Evolutionary conservation across 2,113 vertebrate species (phyloP), one percentile per base, ranked within the genome.

Genomic region (Spizaetus ornatus): DNA sequence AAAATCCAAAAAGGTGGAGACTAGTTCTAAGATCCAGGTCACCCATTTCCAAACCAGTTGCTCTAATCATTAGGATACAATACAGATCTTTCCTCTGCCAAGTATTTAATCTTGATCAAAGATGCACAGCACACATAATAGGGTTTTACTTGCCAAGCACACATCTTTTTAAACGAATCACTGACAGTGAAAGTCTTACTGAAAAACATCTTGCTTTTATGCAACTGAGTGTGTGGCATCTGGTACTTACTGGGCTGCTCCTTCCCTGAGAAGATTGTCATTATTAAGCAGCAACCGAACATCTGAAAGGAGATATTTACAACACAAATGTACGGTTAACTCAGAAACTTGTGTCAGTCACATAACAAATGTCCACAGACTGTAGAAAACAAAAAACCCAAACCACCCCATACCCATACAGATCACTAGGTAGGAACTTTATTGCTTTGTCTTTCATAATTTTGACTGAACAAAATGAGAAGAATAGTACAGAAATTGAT

Each of bases 241-340:
- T 59, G 82, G 71, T 97, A 99, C 99, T 99, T 98, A 99, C 99
- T 99, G 99, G 31, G 99, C 99, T 91, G 99, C 99, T 97, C 99
- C 99, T 98, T 99, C 99, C 98, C 99, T 99, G 98, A 99, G 99
- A 98, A 99, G 99, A 98, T 99, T 99, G 98, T 99, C 99, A 95
- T 99, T 99, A 98, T 99, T 99, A 97, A 99, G 99, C 97, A 99
- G 98, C 98, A 99, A 98, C 93, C 99, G 99, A 97, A 99, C 99
- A 98, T 99, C 99, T 99, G 97, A 77, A 98, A 98, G 96, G 95
- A 97, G 52, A 36, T 27, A 67, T 94, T 95, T 69, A 48, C 59
- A 92, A 74, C 9, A 38, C 7, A 0, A 56, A 86, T 81, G 27
- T 56, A 73, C 19, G 50, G 23, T 89, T 71, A 62, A 23, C 55